Base-by-base conservation (phyloP, 2,113 vertebrate species). In the Gorsachius goisagi region DNA sequence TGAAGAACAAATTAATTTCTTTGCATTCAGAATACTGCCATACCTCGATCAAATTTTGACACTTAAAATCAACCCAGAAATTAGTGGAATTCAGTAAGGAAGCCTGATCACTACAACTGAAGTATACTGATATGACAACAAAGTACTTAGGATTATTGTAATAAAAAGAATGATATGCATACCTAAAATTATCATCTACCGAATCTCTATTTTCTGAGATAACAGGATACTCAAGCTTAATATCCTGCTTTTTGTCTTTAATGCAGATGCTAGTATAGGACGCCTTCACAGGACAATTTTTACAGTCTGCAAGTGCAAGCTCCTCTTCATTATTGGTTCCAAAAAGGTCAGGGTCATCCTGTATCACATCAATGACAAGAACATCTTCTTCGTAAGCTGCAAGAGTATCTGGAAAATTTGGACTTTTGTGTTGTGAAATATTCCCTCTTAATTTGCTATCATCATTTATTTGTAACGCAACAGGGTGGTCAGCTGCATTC, bases 311-410 rank as follows among this genome's bases (percentile, higher is more conserved):
- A 41, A 84, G 86, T 15, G 92, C 77, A 45, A 77, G 82, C 12
- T 98, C 96, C 28, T 97, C 88, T 93, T 97, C 89, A 22, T 78
- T 96, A 68, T 69, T 85, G 60, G 90, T 93, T 93, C 98, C 98
- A 97, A 99, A 99, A 85, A 99, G 98, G 37, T 99, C 99, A 37
- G 98, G 98, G 92, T 99, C 99, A 84, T 99, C 98, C 96, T 98
- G 98, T 96, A 98, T 98, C 89, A 99, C 98, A 82, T 99, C 98
- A 35, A 99, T 97, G 39, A 99, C 97, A 94, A 99, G 98, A 93
- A 98, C 97, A 90, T 99, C 99, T 68, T 98, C 97, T 96, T 99
- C 91, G 56, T 99, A 99, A 59, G 99, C 99, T 55, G 98, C 97
- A 82, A 98, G 80, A 94, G 98, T 86, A 95, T 99, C 98, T 95